Conservation (phyloP, 1,140 invertebrate species). For the Sycophaga agraensis region DNA sequence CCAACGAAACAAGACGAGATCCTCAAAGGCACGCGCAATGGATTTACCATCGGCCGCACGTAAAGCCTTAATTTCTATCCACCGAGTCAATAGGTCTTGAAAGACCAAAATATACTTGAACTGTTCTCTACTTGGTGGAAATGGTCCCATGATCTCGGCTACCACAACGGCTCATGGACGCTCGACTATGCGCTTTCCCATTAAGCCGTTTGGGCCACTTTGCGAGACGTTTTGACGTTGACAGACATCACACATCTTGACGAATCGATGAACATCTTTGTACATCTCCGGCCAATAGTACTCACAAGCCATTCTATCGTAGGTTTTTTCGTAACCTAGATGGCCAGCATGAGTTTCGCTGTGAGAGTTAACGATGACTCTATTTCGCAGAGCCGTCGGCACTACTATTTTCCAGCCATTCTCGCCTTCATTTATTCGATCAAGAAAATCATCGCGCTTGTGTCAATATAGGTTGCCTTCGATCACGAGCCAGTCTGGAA, state of each 20-base stretch:
- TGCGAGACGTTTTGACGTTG: constrained; percentile 13
- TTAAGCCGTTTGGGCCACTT: not conserved
- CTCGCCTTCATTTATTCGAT: too few relatives aligned
- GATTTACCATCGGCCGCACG: too few relatives aligned
- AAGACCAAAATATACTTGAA: constrained; percentile 42
- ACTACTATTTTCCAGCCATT: too few relatives aligned
- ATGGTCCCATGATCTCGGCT: constrained; percentile 33
- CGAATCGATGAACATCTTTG: constrained; percentile 11
- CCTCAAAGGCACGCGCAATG: too few relatives aligned
- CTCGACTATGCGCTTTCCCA: constrained; percentile 1
- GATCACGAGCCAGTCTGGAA: too few relatives aligned
- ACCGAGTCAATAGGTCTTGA: constrained; percentile 45
- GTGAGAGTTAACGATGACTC: constrained; percentile 16
- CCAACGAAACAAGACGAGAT: too few relatives aligned
- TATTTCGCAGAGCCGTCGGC: too few relatives aligned
- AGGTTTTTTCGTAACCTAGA: constrained; percentile 33
- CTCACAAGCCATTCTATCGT: constrained; percentile 1
- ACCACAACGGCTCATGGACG: constrained; percentile 34
- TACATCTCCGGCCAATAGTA: constrained; percentile 34
- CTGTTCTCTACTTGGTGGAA: constrained; percentile 36
- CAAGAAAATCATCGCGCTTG: too few relatives aligned
- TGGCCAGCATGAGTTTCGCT: constrained; percentile 28
- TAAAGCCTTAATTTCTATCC: not conserved
- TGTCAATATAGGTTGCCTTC: too few relatives aligned
- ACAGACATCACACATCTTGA: constrained; percentile 14